Evolutionary conservation across 2,113 vertebrate species (phyloP), one percentile per base, ranked within the genome.

Genomic region (Harpagus bidentatus): DNA sequence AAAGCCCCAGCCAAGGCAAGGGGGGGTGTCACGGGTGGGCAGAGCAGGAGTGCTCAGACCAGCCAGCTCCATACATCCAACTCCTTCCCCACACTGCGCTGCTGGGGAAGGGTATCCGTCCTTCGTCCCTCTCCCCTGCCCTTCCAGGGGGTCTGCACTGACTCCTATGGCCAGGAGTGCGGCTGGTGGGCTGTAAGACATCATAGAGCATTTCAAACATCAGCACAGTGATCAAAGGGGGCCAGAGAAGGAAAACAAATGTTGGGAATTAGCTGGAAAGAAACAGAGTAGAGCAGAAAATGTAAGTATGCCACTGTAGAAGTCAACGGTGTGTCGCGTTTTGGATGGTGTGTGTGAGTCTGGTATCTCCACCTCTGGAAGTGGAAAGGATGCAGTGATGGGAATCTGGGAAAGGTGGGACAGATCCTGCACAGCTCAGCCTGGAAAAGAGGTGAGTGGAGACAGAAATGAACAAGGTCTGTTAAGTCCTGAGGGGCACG

Each of bases 1-100:
- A 88, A 72, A 59, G 19, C 4, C 15, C 11, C 13, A 53, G 14
- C 4, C n/a, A 67, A 22, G 28, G 32, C 1, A 8, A 59, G 42
- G 48, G 25, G 3, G 3, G 26, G 26, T 20, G 14, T 80, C 47
- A 28, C 0, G 0, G 12, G 25, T 63, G 67, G 22, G 28, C 36
- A 82, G 50, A 78, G 40, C 19, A 66, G 66, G 29, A 56, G 4
- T 9, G 13, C 12, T 81, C n/a, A 48, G 28, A 43, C 8, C 72
- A 58, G 10, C 10, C 36, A 73, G 66, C 32, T 72, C 66, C 45
- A 73, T 21, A 25, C 21, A 11, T 17, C 11, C 34, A 67, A 13
- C 23, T n/a, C 45, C 32, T 58, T 32, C 52, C 17, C 32, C 2
- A 1, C 48, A 21, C 31, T 8, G 28, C 1, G 0, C 79, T 40